Evolutionary conservation across 2,888 invertebrate genomes (phyloP).

Genomic region (Polymixis lichenea): DNA sequence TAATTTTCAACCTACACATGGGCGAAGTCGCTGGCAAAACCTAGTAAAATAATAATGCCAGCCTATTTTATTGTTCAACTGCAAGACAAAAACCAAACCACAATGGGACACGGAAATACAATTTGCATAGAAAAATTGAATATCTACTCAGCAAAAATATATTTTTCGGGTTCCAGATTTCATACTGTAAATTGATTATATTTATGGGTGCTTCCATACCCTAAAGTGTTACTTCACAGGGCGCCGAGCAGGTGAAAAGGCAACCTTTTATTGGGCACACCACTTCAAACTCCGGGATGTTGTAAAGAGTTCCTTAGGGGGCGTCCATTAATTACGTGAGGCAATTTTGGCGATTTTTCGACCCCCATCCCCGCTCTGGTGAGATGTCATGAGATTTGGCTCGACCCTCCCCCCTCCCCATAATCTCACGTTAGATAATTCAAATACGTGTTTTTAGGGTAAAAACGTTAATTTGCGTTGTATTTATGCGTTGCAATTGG

Average conservation of each 20-base stretch:
- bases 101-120: too few relatives aligned
- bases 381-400: too few relatives aligned
- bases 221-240: constrained; percentile 2
- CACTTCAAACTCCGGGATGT: constrained; percentile 2
- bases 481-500: too few relatives aligned
- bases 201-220: not conserved
- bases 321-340: too few relatives aligned
- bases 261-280: constrained; percentile 10
- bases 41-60: not conserved
- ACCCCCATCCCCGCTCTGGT: too few relatives aligned
- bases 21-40: too few relatives aligned
- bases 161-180: not conserved
- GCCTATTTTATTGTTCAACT: not conserved
- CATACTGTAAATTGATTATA: constrained; percentile 3
- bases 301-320: constrained; percentile 3
- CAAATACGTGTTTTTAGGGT: too few relatives aligned
- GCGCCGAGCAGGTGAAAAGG: not conserved
- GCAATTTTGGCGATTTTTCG: too few relatives aligned
- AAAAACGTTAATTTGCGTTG: too few relatives aligned
- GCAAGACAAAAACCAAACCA: not conserved
- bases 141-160: not conserved
- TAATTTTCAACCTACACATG: too few relatives aligned
- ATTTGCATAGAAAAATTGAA: not conserved
- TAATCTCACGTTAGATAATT: too few relatives aligned
- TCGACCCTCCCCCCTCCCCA: too few relatives aligned